phyloP scores from a whole-genome alignment of 1,140 invertebrate species.

The Heliconius eleuchia region DNA sequence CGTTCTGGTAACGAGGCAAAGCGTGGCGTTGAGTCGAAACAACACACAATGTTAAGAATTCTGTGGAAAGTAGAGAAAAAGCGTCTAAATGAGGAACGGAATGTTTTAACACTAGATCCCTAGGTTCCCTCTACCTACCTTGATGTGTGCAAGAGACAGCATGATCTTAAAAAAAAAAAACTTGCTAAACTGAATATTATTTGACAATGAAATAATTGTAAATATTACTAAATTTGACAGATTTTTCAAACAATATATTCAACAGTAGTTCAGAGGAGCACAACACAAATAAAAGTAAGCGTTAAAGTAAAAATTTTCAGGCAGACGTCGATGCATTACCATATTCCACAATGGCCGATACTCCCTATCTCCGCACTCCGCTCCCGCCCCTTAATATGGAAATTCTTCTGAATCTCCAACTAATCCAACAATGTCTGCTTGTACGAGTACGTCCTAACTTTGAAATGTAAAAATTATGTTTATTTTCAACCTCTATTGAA shows the following conservation, averaged over 20 bases:
- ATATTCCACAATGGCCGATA: constrained; percentile 59
- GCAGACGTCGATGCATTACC: constrained; percentile 53
- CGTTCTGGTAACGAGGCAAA: too few relatives aligned
- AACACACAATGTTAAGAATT: too few relatives aligned
- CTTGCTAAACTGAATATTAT: too few relatives aligned
- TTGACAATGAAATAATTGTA: too few relatives aligned
- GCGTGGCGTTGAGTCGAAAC: too few relatives aligned
- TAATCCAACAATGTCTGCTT: constrained; percentile 51
- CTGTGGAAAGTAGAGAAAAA: too few relatives aligned
- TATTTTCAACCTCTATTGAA: neutral
- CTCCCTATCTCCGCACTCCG: constrained; percentile 27
- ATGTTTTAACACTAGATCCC: too few relatives aligned
- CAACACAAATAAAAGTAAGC: constrained; percentile 25
- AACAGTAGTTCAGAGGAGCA: neutral
- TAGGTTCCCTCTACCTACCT: too few relatives aligned
- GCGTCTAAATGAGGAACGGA: too few relatives aligned
- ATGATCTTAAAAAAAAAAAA: too few relatives aligned
- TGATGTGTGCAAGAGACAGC: too few relatives aligned
- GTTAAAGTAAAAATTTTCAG: constrained; percentile 23
- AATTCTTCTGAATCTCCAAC: constrained; percentile 74
- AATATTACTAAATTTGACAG: too few relatives aligned
- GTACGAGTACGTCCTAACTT: constrained; percentile 19
- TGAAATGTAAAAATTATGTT: neutral
- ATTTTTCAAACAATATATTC: neutral
- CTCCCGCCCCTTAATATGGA: constrained; percentile 54